These are phyloP conservation scores for Cercopithecus diana DNA, from an alignment of 2,797 vertebrate species.

Conservation along the genomic window DNA sequence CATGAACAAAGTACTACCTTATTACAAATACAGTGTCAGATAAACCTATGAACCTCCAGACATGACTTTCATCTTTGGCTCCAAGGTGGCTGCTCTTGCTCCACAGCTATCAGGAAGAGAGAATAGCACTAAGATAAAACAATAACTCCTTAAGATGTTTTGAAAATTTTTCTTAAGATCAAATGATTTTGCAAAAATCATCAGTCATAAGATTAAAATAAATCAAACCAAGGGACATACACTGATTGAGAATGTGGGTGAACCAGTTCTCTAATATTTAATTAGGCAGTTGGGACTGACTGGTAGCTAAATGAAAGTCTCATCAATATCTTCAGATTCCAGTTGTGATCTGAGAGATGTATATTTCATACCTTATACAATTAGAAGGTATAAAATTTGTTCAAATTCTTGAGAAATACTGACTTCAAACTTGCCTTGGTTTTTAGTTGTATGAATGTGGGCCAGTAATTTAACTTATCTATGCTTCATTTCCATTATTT, in stretches of 20 bases:
- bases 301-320: neutral
- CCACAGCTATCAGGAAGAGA: neutral
- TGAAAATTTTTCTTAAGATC: neutral
- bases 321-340: neutral
- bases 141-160: neutral
- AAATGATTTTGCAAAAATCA: neutral
- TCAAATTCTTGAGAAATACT: constrained; percentile 37
- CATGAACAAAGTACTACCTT: neutral
- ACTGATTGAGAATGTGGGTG: neutral
- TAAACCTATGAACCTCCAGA: neutral
- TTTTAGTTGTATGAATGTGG: neutral
- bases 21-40: neutral
- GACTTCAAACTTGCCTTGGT: neutral
- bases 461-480: neutral
- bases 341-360: neutral
- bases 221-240: neutral
- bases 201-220: neutral
- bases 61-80: neutral
- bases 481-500: neutral
- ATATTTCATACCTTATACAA: neutral
- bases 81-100: neutral
- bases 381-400: neutral
- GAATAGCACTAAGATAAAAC: neutral
- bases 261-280: neutral
- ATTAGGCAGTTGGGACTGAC: neutral